Conservation (phyloP, 2,113 vertebrate genomes). For the Anarrhichthys ocellatus region DNA sequence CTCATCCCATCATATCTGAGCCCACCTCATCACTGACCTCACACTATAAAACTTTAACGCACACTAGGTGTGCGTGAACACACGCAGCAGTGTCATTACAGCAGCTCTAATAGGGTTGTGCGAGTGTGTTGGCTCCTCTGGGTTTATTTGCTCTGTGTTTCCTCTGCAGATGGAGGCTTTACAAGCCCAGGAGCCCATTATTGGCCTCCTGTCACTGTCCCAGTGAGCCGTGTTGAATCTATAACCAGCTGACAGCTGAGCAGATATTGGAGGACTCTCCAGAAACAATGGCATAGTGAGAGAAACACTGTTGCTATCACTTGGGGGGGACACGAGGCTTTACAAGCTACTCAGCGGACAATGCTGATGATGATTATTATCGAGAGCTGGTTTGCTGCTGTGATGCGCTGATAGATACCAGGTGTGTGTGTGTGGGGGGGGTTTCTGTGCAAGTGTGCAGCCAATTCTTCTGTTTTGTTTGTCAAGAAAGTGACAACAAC, state of each 20-base stretch:
- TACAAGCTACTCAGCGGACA: conserved; percentile 66
- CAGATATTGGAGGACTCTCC: conserved; percentile 69
- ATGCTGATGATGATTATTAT: conserved; percentile 61
- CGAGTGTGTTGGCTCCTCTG: conserved; percentile 61
- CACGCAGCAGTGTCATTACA: conserved; percentile 73
- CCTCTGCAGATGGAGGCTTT: conserved; percentile 79
- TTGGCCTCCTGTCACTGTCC: conserved; percentile 76
- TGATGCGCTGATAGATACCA: conserved; percentile 42
- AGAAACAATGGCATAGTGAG: conserved; percentile 54
- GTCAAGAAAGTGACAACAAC: conserved; percentile 14
- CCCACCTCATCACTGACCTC: conserved; percentile 79
- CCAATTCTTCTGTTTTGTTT: conserved; percentile 12
- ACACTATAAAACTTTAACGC: conserved; percentile 78
- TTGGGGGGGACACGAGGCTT: conserved; percentile 31
- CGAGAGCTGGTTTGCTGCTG: conserved; percentile 39
- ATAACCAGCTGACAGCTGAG: conserved; percentile 74
- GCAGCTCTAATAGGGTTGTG: conserved; percentile 73
- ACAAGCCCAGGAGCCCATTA: conserved; percentile 76
- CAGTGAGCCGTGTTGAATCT: conserved; percentile 77
- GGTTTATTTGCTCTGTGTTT: conserved; percentile 78
- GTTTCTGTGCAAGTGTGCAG: neutral
- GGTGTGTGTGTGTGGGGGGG: conserved; percentile 70
- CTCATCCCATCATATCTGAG: conserved; percentile 78
- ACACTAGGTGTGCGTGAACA: conserved; percentile 65
- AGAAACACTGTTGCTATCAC: conserved; percentile 64